Evolutionary conservation across 2,113 vertebrate species (phyloP).

Genomic region (Coregonus clupeaformis): DNA sequence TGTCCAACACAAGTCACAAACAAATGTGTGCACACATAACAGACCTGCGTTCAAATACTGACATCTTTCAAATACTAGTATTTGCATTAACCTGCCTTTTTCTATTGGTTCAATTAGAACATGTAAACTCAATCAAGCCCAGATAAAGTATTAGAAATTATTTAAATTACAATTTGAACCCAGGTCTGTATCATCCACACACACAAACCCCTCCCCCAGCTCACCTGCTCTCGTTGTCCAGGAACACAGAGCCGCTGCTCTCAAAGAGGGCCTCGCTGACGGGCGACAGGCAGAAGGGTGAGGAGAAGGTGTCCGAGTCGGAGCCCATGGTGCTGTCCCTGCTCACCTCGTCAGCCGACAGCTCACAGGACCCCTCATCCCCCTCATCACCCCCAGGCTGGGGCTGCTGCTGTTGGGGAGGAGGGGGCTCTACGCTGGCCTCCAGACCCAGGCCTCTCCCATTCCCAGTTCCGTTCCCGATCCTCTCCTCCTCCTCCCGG

Average conservation of each 20-base stretch:
- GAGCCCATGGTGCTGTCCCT: slow-evolving; percentile 93
- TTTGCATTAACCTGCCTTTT: no score
- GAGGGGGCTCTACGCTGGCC: slow-evolving; percentile 14
- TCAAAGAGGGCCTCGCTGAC: slow-evolving; percentile 87
- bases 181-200: not conserved
- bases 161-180: no score
- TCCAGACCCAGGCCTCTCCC: slow-evolving; percentile 68
- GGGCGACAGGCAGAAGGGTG: slow-evolving; percentile 93
- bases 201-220: slow-evolving; percentile 10
- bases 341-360: slow-evolving; percentile 88
- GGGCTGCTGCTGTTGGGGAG: slow-evolving; percentile 52
- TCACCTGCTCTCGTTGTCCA: slow-evolving; percentile 88
- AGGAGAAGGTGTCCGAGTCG: slow-evolving; percentile 93
- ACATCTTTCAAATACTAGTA: no score
- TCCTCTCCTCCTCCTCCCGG: slow-evolving; percentile 68
- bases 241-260: slow-evolving; percentile 84
- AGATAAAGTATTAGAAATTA: no score
- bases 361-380: slow-evolving; percentile 87
- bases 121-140: not conserved
- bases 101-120: no score
- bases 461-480: slow-evolving; percentile 52
- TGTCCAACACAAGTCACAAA: not conserved
- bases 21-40: not conserved
- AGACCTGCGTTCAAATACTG: no score
- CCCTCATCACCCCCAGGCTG: slow-evolving; percentile 68